Evolutionary conservation across 2,797 vertebrate species (phyloP).

Genomic region (Aselliscus stoliczkanus): DNA sequence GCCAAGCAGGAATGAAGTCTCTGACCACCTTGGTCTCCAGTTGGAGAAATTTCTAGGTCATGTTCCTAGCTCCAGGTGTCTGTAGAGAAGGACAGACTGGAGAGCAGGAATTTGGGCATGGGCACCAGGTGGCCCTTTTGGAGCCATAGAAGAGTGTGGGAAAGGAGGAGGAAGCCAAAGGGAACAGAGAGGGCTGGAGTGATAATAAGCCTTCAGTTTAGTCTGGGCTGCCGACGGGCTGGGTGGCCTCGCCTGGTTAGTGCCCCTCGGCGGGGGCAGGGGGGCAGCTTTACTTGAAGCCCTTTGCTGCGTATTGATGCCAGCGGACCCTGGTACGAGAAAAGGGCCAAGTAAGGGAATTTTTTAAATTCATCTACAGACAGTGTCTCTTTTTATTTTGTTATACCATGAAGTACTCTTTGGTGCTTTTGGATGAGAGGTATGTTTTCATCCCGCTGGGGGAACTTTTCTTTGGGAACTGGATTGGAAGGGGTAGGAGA

Average conservation of each 20-base stretch:
- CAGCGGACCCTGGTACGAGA: not conserved
- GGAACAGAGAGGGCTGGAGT: constrained; percentile 25
- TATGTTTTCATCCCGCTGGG: constrained; percentile 34
- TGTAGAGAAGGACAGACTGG: not conserved
- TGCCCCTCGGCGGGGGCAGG: not conserved
- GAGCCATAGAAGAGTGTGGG: constrained; percentile 62
- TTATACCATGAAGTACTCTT: not conserved
- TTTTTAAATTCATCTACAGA: constrained; percentile 24
- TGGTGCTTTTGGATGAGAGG: constrained; percentile 23
- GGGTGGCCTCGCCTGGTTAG: constrained; percentile 55
- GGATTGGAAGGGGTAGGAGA: not conserved
- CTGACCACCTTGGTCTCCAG: not conserved
- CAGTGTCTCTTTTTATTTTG: constrained; percentile 54
- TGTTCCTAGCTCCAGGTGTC: not conserved
- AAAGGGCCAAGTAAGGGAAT: not conserved
- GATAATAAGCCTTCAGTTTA: constrained; percentile 67
- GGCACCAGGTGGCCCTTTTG: constrained; percentile 43
- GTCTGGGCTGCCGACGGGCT: not conserved
- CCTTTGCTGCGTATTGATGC: not conserved
- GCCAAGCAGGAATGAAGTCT: not conserved
- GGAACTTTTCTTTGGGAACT: not conserved
- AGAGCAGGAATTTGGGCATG: constrained; percentile 51
- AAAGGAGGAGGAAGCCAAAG: constrained; percentile 63
- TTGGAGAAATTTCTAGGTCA: not conserved
- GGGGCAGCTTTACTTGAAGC: not conserved